Conservation (phyloP, 2,113 vertebrate species). For the Asarcornis scutulata region DNA sequence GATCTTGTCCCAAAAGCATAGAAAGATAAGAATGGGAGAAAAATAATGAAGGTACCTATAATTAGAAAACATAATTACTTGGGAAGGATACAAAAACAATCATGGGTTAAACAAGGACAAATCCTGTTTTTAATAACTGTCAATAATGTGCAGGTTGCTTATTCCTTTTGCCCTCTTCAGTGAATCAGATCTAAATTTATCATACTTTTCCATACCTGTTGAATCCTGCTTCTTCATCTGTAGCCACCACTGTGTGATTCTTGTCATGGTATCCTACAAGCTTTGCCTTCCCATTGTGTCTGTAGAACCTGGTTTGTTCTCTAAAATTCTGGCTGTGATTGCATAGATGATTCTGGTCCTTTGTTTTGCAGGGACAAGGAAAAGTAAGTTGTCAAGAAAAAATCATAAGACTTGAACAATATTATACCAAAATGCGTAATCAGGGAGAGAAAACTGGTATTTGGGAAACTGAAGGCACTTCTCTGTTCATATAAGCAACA, state of each 20-base stretch:
- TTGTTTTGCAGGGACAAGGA: background rate
- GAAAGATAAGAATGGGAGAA: background rate
- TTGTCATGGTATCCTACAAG: background rate
- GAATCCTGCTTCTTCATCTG: background rate
- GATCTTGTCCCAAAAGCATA: background rate
- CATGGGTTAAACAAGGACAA: background rate
- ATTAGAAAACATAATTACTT: background rate
- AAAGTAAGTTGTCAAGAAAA: background rate
- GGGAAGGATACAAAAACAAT: background rate
- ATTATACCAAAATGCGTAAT: background rate
- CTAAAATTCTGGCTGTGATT: background rate
- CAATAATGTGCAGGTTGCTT: background rate
- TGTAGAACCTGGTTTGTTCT: background rate
- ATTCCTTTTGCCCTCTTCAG: background rate
- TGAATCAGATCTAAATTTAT: background rate
- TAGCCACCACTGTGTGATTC: background rate
- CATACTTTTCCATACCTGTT: background rate
- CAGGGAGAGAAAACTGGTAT: background rate
- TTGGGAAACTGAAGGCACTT: background rate
- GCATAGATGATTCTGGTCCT: fast-evolving
- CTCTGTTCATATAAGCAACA: background rate
- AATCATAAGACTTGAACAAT: background rate
- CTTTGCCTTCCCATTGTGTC: background rate
- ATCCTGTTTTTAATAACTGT: background rate
- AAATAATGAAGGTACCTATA: background rate